These are phyloP conservation scores for Stenoptilia bipunctidactyla DNA, from an alignment of 2,888 invertebrate genomes.

Conservation along the genomic window DNA sequence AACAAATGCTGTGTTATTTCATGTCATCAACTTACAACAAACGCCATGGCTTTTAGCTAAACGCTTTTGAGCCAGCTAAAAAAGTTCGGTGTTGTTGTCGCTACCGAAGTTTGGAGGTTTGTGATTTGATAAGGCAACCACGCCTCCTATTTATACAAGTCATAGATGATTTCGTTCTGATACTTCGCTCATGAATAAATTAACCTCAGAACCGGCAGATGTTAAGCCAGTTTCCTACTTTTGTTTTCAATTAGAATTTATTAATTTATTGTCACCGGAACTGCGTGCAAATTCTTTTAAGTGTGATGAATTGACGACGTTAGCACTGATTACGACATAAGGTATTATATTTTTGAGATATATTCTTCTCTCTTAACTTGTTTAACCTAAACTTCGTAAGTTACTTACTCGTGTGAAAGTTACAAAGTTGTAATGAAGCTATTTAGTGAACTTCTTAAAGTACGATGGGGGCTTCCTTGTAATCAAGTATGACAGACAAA, in stretches of 20 bases:
- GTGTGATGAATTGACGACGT: no score
- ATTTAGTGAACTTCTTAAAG: no score
- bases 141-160: slow-evolving; percentile 57
- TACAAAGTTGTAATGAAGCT: no score
- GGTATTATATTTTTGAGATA: no score
- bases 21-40: slow-evolving; percentile 50
- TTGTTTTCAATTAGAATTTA: not conserved
- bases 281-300: no score
- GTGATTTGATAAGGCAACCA: slow-evolving; percentile 42
- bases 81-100: slow-evolving; percentile 44
- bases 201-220: slow-evolving; percentile 31
- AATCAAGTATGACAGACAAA: no score
- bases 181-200: slow-evolving; percentile 46
- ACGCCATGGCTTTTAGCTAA: slow-evolving; percentile 70
- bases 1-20: slow-evolving; percentile 7
- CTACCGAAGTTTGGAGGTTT: slow-evolving; percentile 48
- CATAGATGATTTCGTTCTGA: slow-evolving; percentile 35
- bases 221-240: slow-evolving; percentile 12
- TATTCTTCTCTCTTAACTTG: no score
- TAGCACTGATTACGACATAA: no score
- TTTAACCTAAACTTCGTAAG: no score
- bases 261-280: not conserved
- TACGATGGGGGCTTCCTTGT: no score
- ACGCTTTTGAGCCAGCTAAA: slow-evolving; percentile 55
- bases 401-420: no score